Conservation (phyloP, 2,113 vertebrate species). For the Perca fluviatilis region DNA sequence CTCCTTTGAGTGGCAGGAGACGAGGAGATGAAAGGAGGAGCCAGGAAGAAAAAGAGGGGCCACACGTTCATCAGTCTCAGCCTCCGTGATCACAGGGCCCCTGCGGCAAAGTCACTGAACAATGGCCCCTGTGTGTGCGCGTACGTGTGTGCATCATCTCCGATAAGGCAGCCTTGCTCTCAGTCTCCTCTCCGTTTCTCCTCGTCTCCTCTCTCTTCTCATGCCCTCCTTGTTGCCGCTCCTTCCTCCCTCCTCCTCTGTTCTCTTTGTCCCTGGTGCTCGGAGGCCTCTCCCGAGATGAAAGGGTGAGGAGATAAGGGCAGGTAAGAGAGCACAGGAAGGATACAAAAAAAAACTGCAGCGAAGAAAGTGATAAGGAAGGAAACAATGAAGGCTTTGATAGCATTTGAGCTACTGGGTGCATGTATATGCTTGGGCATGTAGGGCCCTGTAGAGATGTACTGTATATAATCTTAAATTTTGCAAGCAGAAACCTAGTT, state of each 20-base stretch:
- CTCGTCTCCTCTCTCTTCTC: slow-evolving; percentile 64
- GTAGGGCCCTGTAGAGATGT: neutral
- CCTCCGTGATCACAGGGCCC: slow-evolving; percentile 74
- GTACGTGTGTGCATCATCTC: slow-evolving; percentile 52
- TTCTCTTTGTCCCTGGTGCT: slow-evolving; percentile 62
- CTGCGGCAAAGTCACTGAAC: slow-evolving; percentile 58
- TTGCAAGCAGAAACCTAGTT: slow-evolving; percentile 22
- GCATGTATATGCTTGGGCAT: slow-evolving; percentile 27
- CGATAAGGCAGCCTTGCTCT: slow-evolving; percentile 70
- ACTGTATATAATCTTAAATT: slow-evolving; percentile 19
- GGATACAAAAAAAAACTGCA: slow-evolving; percentile 67
- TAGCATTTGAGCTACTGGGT: slow-evolving; percentile 46
- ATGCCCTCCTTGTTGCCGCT: slow-evolving; percentile 52
- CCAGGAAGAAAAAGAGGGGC: slow-evolving; percentile 59
- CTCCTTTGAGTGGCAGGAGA: slow-evolving; percentile 51
- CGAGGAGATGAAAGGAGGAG: slow-evolving; percentile 64
- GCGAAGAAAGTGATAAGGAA: slow-evolving; percentile 71
- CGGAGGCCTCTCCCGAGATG: slow-evolving; percentile 71
- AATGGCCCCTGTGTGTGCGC: slow-evolving; percentile 59
- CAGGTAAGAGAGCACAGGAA: slow-evolving; percentile 79
- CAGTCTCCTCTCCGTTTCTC: slow-evolving; percentile 39
- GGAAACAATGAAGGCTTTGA: slow-evolving; percentile 77
- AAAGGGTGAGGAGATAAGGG: slow-evolving; percentile 75
- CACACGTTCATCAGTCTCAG: slow-evolving; percentile 72
- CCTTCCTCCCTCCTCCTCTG: slow-evolving; percentile 46